Conservation (phyloP, 1,140 invertebrate species). For the Wasmannia auropunctata region DNA sequence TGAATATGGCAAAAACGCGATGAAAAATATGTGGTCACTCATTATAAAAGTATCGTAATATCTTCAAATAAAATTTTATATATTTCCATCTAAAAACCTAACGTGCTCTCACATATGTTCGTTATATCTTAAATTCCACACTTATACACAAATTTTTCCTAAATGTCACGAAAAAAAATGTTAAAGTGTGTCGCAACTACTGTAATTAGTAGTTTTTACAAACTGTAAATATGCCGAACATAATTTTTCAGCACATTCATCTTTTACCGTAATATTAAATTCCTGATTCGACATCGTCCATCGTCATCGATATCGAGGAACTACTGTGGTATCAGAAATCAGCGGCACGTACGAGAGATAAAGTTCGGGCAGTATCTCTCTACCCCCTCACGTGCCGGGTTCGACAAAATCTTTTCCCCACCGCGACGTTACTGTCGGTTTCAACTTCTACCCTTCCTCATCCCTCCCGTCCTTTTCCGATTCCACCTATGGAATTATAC, state of each 20-base stretch:
- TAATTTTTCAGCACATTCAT: not conserved
- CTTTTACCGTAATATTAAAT: not conserved
- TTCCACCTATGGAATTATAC: conserved; percentile 70
- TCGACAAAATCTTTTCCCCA: conserved; percentile 57
- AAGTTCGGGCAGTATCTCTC: conserved; percentile 67
- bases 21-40: not conserved
- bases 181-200: not conserved
- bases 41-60: not conserved
- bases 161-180: not conserved
- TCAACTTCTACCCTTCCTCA: conserved; percentile 18
- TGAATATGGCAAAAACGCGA: not conserved
- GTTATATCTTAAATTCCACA: not conserved
- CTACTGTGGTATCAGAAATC: conserved; percentile 68
- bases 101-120: not conserved
- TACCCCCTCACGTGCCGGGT: conserved; percentile 41
- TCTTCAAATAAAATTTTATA: not conserved
- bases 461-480: conserved; percentile 31
- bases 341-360: conserved; percentile 80
- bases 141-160: not conserved
- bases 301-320: conserved; percentile 60
- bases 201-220: not conserved
- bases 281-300: conserved; percentile 1
- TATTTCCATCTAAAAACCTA: not conserved
- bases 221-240: not conserved
- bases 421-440: conserved; percentile 25